Evolutionary conservation across 2,113 vertebrate species (phyloP), one percentile per base, ranked within the genome.

Genomic region (Galemys pyrenaicus): DNA sequence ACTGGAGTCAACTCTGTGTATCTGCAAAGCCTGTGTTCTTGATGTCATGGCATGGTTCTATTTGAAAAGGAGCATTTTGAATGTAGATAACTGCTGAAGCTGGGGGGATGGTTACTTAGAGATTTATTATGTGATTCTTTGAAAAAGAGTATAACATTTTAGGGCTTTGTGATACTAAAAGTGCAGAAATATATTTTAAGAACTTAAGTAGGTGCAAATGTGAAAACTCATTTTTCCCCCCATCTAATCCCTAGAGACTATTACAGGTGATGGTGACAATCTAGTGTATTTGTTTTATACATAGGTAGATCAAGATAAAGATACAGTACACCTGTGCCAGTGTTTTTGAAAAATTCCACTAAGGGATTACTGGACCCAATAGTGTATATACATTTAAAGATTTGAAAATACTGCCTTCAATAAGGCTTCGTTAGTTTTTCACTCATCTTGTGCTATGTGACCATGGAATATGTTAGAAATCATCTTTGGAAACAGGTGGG

Each of bases 401-500:
- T 73, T 75, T 91, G 82, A 62, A 83, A 80, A 44, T 60, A 74
- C 65, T 90, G 56, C 60, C 26, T 11, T 79, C 30, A 2, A 28
- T 19, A 58, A 79, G 22, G n/a, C 49, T 68, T n/a, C 68, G 39
- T 39, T 71, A 54, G 46, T 75, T 91, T 56, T 95, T 92, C 28
- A 64, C 67, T 32, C 89, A 1, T 51, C 37, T 81, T 73, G 26
- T 75, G 51, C 37, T 89, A 11, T 90, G 35, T 54, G 54, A 75
- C 62, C 82, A 81, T 78, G 37, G n/a, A 94, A 86, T 79, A 79
- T 39, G 24, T 56, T 24, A 82, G 41, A 92, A 89, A 80, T 41
- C 10, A 44, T 81, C 78, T 89, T 41, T 81, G 28, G 65, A 84
- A 96, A 77, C 56, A 95, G 49, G 41, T 92, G 49, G 24, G 35